Conservation (phyloP, 2,113 vertebrate genomes). For the Myrmecophaga tridactyla region DNA sequence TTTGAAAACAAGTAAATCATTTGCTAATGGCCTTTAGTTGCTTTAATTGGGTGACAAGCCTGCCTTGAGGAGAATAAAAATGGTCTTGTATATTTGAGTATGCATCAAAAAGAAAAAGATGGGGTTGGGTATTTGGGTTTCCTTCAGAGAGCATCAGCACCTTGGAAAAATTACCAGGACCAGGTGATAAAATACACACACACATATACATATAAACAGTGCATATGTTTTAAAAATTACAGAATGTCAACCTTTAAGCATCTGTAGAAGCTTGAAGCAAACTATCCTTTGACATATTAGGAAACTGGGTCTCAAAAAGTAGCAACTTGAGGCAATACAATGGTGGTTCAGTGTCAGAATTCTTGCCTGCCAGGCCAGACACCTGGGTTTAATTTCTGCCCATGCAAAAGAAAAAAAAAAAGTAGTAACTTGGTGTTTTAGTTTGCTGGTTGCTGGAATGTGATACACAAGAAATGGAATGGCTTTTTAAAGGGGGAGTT, state of each 20-base stretch:
- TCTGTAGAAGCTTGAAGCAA: not conserved
- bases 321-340: no score
- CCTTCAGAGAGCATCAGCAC: not conserved
- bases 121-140: not conserved
- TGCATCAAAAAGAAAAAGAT: not conserved
- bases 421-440: no score
- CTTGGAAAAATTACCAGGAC: not conserved
- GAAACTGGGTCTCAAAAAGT: no score
- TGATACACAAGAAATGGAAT: no score
- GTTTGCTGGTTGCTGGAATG: no score
- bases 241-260: not conserved
- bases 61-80: not conserved
- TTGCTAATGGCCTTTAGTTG: not conserved
- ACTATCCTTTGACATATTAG: not conserved
- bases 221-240: not conserved
- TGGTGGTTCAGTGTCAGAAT: no score
- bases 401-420: no score
- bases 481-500: no score
- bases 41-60: not conserved
- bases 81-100: not conserved
- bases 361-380: no score
- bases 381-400: no score
- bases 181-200: not conserved
- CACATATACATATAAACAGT: not conserved
- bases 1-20: slow-evolving; percentile 12